Evolutionary conservation across 2,888 invertebrate genomes (phyloP).

Genomic region (Lasioglossum vierecki): DNA sequence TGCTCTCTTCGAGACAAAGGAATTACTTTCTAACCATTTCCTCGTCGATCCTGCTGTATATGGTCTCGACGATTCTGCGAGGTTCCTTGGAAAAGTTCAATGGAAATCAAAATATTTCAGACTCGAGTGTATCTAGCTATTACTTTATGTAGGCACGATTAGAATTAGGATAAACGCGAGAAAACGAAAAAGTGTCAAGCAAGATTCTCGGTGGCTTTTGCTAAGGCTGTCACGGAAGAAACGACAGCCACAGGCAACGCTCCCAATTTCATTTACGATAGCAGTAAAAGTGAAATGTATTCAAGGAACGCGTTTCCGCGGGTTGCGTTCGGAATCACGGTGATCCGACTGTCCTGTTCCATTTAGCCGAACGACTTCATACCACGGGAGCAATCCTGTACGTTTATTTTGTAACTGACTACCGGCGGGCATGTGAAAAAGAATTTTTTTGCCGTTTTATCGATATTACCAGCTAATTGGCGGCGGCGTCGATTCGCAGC

Average conservation of each 20-base stretch:
- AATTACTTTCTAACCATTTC: background rate
- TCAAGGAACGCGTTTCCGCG: background rate
- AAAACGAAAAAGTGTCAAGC: background rate
- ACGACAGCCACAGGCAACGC: background rate
- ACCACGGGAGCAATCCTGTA: background rate
- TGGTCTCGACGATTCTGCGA: background rate
- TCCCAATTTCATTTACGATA: background rate
- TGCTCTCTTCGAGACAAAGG: background rate
- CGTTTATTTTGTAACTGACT: background rate
- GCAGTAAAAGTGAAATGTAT: background rate
- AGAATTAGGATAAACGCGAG: no score
- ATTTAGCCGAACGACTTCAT: background rate
- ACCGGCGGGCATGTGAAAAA: background rate
- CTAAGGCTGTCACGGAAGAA: background rate
- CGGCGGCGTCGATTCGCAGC: background rate
- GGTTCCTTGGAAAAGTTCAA: background rate
- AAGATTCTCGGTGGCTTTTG: background rate
- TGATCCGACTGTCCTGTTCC: background rate
- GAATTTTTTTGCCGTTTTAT: conserved; percentile 6
- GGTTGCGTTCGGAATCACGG: background rate
- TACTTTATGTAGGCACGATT: no score
- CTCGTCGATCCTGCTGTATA: background rate
- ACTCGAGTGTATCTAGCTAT: background rate
- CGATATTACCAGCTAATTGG: conserved; percentile 16
- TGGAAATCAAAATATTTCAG: background rate